Evolutionary conservation across 2,797 vertebrate genomes (phyloP).

Genomic region (Oreortyx pictus): DNA sequence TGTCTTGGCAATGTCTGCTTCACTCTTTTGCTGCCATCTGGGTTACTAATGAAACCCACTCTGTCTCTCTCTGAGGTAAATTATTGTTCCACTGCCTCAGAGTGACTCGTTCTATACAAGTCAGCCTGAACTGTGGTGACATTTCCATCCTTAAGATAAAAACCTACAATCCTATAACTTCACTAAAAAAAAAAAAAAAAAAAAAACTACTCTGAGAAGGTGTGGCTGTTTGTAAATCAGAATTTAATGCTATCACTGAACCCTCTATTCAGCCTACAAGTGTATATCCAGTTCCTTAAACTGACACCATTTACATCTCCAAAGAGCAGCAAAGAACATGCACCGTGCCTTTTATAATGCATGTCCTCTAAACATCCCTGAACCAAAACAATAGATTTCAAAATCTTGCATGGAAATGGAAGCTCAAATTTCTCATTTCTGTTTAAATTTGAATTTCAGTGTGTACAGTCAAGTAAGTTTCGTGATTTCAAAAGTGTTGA

Average conservation of each 20-base stretch:
- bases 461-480: background rate
- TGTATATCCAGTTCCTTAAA: background rate
- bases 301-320: background rate
- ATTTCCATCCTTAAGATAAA: background rate
- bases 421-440: background rate
- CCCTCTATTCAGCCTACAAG: background rate
- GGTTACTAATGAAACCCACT: background rate
- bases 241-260: background rate
- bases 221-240: background rate
- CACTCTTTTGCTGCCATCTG: background rate
- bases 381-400: background rate
- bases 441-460: background rate
- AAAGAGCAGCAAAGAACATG: background rate
- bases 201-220: background rate
- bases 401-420: background rate
- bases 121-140: background rate
- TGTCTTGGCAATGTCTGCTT: background rate
- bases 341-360: background rate
- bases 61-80: background rate
- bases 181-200: background rate
- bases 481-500: background rate
- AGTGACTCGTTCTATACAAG: background rate
- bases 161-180: background rate
- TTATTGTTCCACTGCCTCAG: background rate
- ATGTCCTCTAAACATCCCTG: background rate